phyloP scores from a whole-genome alignment of 2,888 invertebrate genomes.

The Mylabris sibirica region DNA sequence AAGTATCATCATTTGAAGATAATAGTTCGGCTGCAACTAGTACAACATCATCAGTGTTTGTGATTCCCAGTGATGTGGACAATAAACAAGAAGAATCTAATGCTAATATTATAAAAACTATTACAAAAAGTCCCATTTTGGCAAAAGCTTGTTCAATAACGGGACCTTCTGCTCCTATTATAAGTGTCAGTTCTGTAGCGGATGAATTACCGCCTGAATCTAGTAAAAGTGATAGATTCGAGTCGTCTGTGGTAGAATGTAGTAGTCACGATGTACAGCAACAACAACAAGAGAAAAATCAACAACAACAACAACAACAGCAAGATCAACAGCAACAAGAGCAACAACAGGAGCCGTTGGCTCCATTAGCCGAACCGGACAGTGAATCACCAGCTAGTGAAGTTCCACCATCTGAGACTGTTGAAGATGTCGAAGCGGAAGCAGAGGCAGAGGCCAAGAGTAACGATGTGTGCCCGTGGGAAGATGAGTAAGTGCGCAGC shows the following conservation, averaged over 20 bases:
- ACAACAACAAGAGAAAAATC: conserved; percentile 48
- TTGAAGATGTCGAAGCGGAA: conserved; percentile 45
- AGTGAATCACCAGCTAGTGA: conserved; percentile 73
- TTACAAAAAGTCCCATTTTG: conserved; percentile 57
- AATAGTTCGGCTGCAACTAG: conserved; percentile 50
- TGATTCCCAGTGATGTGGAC: conserved; percentile 55
- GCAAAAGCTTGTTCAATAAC: conserved; percentile 61
- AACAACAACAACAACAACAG: conserved; percentile 41
- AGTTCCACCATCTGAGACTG: conserved; percentile 60
- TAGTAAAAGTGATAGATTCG: conserved; percentile 33
- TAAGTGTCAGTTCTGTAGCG: conserved; percentile 77
- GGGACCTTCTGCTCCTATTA: conserved; percentile 65
- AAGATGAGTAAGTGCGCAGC: conserved; percentile 82
- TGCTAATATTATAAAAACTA: conserved; percentile 53
- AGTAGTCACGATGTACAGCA: conserved; percentile 19
- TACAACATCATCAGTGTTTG: conserved; percentile 45
- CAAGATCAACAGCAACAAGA: conserved; percentile 44
- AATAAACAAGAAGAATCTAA: conserved; percentile 48
- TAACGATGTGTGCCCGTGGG: conserved; percentile 93
- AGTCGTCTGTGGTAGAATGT: conserved; percentile 52
- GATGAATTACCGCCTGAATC: conserved; percentile 63
- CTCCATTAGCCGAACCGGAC: conserved; percentile 75
- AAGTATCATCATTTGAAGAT: conserved; percentile 64
- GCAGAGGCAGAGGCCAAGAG: conserved; percentile 66
- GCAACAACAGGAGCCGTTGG: conserved; percentile 61